These are phyloP conservation scores for Diabrotica virgifera DNA, from an alignment of 1,140 invertebrate genomes.

Conservation along the genomic window DNA sequence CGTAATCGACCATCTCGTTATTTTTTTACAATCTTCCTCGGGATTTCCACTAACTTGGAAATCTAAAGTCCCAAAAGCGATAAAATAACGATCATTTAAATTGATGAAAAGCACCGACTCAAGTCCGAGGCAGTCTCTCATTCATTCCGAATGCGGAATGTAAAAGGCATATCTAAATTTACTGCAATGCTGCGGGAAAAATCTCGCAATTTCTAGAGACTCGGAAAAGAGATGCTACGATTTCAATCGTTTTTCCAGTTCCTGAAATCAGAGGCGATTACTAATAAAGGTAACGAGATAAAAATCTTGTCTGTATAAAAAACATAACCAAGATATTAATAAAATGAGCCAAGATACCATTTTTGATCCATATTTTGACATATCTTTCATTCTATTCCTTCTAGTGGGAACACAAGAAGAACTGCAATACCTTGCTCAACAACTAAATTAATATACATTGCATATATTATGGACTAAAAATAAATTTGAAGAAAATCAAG, in stretches of 20 bases:
- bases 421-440: too few relatives aligned
- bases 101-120: not conserved
- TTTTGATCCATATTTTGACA: too few relatives aligned
- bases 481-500: too few relatives aligned
- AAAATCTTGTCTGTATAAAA: not conserved
- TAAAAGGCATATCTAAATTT: constrained; percentile 27
- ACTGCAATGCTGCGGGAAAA: constrained; percentile 33
- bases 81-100: constrained; percentile 1
- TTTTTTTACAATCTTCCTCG: constrained; percentile 8
- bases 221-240: constrained; percentile 24
- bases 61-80: not conserved
- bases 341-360: too few relatives aligned
- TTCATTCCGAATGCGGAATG: constrained; percentile 3
- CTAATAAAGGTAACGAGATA: not conserved
- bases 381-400: too few relatives aligned
- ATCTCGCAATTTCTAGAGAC: constrained; percentile 35
- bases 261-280: not conserved
- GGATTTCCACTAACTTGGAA: not conserved
- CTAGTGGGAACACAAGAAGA: too few relatives aligned
- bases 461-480: too few relatives aligned
- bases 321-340: too few relatives aligned
- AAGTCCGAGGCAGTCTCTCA: not conserved
- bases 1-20: not conserved
- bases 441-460: too few relatives aligned
- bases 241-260: constrained; percentile 34